Conservation (phyloP, 2,888 invertebrate genomes). For the Pseudeuparius sepicola region DNA sequence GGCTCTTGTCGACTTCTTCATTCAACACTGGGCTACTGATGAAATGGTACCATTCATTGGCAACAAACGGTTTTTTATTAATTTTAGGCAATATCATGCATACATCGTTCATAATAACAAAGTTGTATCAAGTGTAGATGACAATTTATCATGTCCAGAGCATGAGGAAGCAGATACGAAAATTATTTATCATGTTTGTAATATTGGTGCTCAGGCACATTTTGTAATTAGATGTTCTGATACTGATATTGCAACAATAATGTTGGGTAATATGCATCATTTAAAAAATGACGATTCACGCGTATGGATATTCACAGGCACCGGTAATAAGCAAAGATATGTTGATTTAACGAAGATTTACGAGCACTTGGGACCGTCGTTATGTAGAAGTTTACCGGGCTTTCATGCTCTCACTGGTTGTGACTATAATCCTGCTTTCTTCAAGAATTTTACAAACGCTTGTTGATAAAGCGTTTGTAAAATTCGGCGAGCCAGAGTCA, state of each 20-base stretch:
- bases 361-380: slow-evolving; percentile 12
- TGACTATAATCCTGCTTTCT: slow-evolving; percentile 13
- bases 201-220: slow-evolving; percentile 20
- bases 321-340: slow-evolving; percentile 21
- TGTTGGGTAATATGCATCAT: slow-evolving; percentile 24
- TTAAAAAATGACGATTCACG: slow-evolving; percentile 20
- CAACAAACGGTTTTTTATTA: slow-evolving; percentile 21
- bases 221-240: slow-evolving; percentile 23
- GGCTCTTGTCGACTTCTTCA: slow-evolving; percentile 25
- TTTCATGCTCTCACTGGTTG: slow-evolving; percentile 19
- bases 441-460: slow-evolving; percentile 1
- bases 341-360: slow-evolving; percentile 16
- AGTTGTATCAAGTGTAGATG: slow-evolving; percentile 17
- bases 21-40: slow-evolving; percentile 26
- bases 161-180: slow-evolving; percentile 22
- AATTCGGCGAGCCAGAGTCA: slow-evolving; percentile 14
- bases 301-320: slow-evolving; percentile 22
- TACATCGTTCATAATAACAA: slow-evolving; percentile 25
- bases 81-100: slow-evolving; percentile 24
- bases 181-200: slow-evolving; percentile 22
- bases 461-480: slow-evolving; percentile 6
- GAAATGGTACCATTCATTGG: slow-evolving; percentile 27
- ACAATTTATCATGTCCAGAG: slow-evolving; percentile 16
- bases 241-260: slow-evolving; percentile 24
- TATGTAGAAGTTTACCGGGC: slow-evolving; percentile 16